Conservation (phyloP, 2,113 vertebrate species). For the Hoplias malabaricus region DNA sequence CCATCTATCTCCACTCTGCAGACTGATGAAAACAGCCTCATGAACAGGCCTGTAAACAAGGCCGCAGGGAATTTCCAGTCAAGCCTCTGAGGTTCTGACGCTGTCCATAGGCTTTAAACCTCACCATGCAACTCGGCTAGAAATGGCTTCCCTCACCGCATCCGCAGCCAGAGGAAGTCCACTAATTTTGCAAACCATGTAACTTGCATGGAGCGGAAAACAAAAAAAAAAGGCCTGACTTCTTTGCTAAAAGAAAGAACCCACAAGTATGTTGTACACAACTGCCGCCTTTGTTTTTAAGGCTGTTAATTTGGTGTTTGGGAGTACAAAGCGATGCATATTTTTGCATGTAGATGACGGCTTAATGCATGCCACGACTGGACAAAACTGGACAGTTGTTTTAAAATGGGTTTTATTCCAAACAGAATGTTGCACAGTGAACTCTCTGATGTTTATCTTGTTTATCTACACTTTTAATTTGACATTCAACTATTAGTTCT, state of each 20-base stretch:
- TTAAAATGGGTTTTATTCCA: neutral
- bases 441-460: too few relatives aligned
- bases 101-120: constrained; percentile 38
- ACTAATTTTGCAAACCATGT: constrained; percentile 34
- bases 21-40: constrained; percentile 36
- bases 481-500: too few relatives aligned
- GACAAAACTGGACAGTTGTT: neutral
- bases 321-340: neutral
- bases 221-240: constrained; percentile 14
- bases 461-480: too few relatives aligned
- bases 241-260: neutral
- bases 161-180: constrained; percentile 25
- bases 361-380: neutral
- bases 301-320: neutral
- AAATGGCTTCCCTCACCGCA: constrained; percentile 13
- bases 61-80: constrained; percentile 57
- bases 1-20: neutral
- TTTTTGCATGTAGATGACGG: neutral
- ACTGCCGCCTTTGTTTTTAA: neutral
- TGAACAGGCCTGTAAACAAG: constrained; percentile 24
- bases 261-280: constrained; percentile 25
- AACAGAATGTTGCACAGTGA: too few relatives aligned
- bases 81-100: neutral
- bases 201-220: neutral
- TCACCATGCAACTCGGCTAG: constrained; percentile 16